A percentile compares a stretch with the other conserved stretches of the same genome.
These are phyloP conservation scores for Lycia hirtaria DNA, from an alignment of 2,888 invertebrate species.

Conservation along the genomic window DNA sequence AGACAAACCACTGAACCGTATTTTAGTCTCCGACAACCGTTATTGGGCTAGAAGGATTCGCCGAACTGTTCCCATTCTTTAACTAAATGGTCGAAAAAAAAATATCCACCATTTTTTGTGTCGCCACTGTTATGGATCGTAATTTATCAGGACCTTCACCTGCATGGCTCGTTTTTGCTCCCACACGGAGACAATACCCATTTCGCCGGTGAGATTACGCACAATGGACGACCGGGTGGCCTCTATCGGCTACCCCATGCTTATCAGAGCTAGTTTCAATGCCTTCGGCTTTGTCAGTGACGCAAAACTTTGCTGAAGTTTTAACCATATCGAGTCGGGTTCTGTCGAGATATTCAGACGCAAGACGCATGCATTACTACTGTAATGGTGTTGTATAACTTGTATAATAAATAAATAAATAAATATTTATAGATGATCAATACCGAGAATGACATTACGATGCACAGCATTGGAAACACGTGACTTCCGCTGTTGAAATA, in stretches of 20 bases:
- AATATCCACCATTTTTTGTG: conserved; percentile 35
- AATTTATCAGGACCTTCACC: conserved; percentile 63
- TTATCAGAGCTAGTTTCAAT: conserved; percentile 26
- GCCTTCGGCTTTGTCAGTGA: conserved; percentile 1
- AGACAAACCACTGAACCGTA: conserved; percentile 53
- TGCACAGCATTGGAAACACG: conserved; percentile 65
- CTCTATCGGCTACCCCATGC: conserved; percentile 46
- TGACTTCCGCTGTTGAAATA: conserved; percentile 79
- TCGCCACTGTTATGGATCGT: conserved; percentile 37
- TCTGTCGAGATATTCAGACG: conserved; percentile 19
- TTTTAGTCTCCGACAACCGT: conserved; percentile 38
- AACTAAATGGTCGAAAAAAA: conserved; percentile 30
- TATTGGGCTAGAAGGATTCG: conserved; percentile 39
- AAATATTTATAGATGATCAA: conserved; percentile 70
- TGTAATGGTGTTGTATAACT: no score
- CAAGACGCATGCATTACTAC: conserved; percentile 60
- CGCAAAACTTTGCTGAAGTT: conserved; percentile 1
- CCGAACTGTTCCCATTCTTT: conserved; percentile 34
- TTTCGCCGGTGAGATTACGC: conserved; percentile 57
- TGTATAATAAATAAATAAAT: no score
- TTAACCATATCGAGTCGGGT: conserved; percentile 1
- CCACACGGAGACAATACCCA: conserved; percentile 61
- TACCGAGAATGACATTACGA: conserved; percentile 76
- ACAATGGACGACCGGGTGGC: conserved; percentile 72
- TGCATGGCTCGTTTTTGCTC: conserved; percentile 55